Evolutionary conservation across 2,797 vertebrate species (phyloP), one percentile per base, ranked within the genome.

Genomic region (Clarias laeviceps): DNA sequence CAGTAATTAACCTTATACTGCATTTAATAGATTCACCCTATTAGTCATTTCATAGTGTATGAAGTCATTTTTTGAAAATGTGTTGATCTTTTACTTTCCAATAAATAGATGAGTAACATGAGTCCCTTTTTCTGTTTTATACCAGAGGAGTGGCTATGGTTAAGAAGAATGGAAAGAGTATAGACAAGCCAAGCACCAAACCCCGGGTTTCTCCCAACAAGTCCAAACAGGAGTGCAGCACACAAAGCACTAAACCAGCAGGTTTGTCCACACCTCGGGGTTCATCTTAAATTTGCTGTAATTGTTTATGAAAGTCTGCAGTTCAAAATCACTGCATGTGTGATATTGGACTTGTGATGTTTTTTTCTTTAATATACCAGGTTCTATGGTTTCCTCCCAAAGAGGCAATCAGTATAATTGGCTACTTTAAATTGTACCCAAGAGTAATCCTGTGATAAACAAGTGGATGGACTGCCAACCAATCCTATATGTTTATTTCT

Each of bases 71-170:
- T 20, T n/a, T 11, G 11, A n/a, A 72, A n/a, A 74, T 54, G 40
- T 15, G 8, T 27, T 27, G 40, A 18, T 54, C 69, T 45, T 45
- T 12, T 34, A 11, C 12, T 72, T 72, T 72, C 72, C n/a, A 29
- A n/a, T 50, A 32, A 17, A 32, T 17, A 2, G 15, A 68, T 4
- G 50, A 54, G 50, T 54, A 54, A 34, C 27, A 37, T 73, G 72
- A 57, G 11, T 32, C 17, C 17, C 14, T 27, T 54, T 73, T 76
- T 74, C 45, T 9, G 5, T 29, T 72, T 32, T 34, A n/a, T 82
- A 93, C 87, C 79, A 95, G 94, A 90, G 93, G 96, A 89, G 89
- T 92, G 88, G 56, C 86, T 87, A 87, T 24, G 12, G 5, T 37
- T 18, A 89, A 64, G 74, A 82, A 80, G 29, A 87, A 86, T 6